phyloP scores from a whole-genome alignment of 2,888 invertebrate species.

The Cotesia congregata region DNA sequence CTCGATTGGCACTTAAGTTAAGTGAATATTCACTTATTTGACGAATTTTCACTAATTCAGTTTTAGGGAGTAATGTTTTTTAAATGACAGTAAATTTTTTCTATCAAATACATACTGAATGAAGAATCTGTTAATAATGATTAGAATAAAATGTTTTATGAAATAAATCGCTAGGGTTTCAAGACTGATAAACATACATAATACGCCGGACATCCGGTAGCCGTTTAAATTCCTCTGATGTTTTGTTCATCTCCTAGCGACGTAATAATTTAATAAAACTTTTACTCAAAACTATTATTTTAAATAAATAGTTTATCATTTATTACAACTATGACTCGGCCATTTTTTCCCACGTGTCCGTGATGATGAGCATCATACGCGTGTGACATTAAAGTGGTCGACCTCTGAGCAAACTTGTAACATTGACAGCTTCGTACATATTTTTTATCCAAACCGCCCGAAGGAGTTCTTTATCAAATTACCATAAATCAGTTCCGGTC shows the following conservation, averaged over 20 bases:
- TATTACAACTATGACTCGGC: no score
- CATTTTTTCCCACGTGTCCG: background rate
- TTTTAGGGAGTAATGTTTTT: no score
- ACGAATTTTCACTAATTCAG: no score
- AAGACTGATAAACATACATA: conserved; percentile 35
- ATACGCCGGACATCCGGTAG: conserved; percentile 57
- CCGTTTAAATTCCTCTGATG: conserved; percentile 41
- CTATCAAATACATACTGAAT: background rate
- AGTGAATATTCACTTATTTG: no score
- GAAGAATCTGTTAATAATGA: background rate
- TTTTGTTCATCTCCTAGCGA: conserved; percentile 17
- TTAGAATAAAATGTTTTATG: background rate
- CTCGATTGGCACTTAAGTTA: no score
- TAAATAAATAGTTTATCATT: no score
- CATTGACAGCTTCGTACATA: background rate
- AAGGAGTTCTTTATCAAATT: background rate
- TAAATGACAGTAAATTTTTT: background rate
- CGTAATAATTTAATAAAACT: background rate
- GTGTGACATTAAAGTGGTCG: background rate
- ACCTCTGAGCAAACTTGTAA: background rate
- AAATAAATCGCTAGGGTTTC: background rate
- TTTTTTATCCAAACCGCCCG: background rate
- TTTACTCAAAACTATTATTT: background rate
- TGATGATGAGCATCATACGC: background rate
- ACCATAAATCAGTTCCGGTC: conserved; percentile 21